phyloP scores from a whole-genome alignment of 2,113 vertebrate genomes.

The Albula goreensis region DNA sequence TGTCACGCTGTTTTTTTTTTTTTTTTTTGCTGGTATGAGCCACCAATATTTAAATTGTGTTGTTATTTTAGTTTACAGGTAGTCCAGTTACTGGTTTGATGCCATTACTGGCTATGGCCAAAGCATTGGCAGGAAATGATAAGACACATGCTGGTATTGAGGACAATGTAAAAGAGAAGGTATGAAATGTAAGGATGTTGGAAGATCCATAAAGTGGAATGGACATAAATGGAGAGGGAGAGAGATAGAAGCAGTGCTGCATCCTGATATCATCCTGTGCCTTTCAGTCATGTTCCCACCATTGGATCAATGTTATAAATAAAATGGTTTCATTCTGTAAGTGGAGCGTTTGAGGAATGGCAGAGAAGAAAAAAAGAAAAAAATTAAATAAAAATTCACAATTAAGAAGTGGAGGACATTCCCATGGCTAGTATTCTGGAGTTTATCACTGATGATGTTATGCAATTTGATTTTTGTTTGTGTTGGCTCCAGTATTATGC shows the following conservation, averaged over 20 bases:
- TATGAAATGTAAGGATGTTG: constrained; percentile 25
- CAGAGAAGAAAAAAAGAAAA: constrained; percentile 35
- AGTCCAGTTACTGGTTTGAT: no score
- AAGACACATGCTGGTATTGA: no score
- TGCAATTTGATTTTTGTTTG: constrained; percentile 32
- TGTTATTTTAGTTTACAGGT: no score
- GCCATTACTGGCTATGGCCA: no score
- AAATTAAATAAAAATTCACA: neutral
- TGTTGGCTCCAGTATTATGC: constrained; percentile 20
- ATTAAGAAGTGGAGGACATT: constrained; percentile 38
- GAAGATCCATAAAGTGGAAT: constrained; percentile 24
- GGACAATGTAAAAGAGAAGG: neutral
- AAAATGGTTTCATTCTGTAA: constrained; percentile 34
- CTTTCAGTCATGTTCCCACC: constrained; percentile 34
- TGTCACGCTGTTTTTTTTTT: no score
- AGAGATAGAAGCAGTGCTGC: constrained; percentile 32
- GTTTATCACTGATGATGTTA: constrained; percentile 20
- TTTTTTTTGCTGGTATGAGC: no score
- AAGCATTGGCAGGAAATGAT: no score
- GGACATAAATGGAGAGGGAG: constrained; percentile 27
- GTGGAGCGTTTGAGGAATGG: constrained; percentile 31
- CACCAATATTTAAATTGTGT: no score
- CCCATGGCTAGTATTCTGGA: constrained; percentile 37
- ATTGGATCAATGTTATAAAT: constrained; percentile 52
- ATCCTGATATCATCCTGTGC: neutral